Conservation (phyloP, 1,140 invertebrate genomes). For the Drosophila parabipectinata region DNA sequence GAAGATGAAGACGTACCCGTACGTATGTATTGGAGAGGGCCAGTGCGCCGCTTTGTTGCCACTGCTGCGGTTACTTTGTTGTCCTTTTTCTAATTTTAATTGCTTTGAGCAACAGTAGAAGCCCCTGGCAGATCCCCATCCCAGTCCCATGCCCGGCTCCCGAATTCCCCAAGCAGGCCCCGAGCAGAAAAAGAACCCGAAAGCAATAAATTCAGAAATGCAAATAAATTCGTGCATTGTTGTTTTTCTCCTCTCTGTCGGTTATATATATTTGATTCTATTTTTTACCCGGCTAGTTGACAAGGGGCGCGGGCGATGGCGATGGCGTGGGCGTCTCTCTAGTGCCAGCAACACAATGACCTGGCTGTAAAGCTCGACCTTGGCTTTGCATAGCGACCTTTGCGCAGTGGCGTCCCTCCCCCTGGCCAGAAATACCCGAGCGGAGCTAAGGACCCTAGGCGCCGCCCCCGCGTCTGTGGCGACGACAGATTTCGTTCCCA, state of each 20-base stretch:
- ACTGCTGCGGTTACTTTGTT: constrained; percentile 44
- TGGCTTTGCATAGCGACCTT: constrained; percentile 59
- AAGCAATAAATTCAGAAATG: constrained; percentile 71
- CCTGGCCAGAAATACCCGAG: constrained; percentile 10
- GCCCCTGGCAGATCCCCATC: constrained; percentile 22
- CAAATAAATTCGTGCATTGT: constrained; percentile 57
- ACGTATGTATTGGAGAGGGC: constrained; percentile 1
- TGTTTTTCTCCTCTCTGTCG: constrained; percentile 11
- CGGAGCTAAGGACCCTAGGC: background rate
- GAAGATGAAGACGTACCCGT: constrained; percentile 15
- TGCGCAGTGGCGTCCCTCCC: constrained; percentile 28
- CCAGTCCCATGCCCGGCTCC: constrained; percentile 2
- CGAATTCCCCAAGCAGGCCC: constrained; percentile 56
- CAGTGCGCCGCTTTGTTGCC: constrained; percentile 19
- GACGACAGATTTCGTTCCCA: constrained; percentile 16
- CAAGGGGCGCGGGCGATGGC: constrained; percentile 31
- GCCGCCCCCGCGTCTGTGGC: constrained; percentile 35
- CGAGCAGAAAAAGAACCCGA: constrained; percentile 48
- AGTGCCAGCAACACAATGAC: constrained; percentile 42
- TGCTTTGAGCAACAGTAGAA: constrained; percentile 61
- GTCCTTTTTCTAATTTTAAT: constrained; percentile 62
- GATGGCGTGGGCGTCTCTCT: constrained; percentile 7
- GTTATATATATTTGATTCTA: constrained; percentile 34
- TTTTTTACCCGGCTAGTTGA: constrained; percentile 36
- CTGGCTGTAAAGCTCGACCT: constrained; percentile 56